Evolutionary conservation across 37 sponge, comb jelly and placozoan species (phyloP).

Genomic region (Mnemiopsis leidyi): DNA sequence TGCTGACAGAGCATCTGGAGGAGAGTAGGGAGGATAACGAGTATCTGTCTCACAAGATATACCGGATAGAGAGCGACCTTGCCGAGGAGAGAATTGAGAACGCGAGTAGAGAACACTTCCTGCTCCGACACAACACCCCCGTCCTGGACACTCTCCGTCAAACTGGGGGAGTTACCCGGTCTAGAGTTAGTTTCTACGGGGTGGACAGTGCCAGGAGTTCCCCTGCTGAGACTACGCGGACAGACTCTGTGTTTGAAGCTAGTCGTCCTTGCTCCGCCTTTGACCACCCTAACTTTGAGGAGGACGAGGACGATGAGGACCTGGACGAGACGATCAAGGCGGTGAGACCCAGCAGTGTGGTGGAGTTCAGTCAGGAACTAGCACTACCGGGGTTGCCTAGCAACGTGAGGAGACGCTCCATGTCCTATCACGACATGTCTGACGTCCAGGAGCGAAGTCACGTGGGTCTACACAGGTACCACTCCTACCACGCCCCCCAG

Average conservation of each 20-base stretch:
- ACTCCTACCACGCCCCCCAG: not conserved
- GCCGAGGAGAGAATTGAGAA: not conserved
- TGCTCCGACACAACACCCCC: constrained; percentile 3
- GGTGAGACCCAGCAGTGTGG: not conserved
- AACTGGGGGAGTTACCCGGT: not conserved
- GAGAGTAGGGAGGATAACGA: not conserved
- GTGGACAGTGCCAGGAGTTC: not conserved
- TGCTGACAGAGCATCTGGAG: constrained; percentile 4
- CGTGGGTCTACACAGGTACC: not conserved
- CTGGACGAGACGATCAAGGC: not conserved
- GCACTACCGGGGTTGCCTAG: not conserved
- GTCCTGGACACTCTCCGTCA: not conserved
- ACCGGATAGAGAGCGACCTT: constrained; percentile 4
- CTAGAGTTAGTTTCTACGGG: not conserved
- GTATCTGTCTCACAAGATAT: not conserved
- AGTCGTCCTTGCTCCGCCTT: not conserved
- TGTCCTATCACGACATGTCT: constrained; percentile 24
- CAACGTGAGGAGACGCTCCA: not conserved
- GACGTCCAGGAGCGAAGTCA: not conserved
- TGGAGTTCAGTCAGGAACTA: not conserved
- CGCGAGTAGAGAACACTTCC: not conserved
- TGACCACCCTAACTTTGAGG: not conserved
- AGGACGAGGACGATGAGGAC: not conserved
- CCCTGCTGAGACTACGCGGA: not conserved
- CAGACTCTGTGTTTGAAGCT: not conserved